These are phyloP conservation scores for Chlamydotis undulata DNA, from an alignment of 2,113 vertebrate genomes.

Conservation along the genomic window DNA sequence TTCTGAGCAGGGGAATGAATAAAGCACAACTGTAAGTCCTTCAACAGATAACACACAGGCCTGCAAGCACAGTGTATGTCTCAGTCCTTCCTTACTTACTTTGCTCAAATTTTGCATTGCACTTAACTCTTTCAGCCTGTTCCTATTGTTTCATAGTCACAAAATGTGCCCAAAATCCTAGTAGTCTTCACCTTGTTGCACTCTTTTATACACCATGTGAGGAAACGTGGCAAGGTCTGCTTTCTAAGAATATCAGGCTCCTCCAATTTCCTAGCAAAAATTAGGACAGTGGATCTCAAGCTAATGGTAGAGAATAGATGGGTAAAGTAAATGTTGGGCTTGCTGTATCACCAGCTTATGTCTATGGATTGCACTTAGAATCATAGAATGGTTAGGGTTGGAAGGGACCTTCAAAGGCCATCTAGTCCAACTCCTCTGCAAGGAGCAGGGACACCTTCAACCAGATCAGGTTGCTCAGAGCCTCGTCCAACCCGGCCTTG, in stretches of 20 bases:
- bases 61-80: not conserved
- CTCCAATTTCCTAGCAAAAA: not conserved
- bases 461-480: too few species aligned
- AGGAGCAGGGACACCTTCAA: too few species aligned
- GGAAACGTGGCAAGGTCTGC: not conserved
- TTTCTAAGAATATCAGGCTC: not conserved
- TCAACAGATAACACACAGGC: not conserved
- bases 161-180: not conserved
- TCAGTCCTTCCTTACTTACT: not conserved
- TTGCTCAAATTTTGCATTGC: not conserved
- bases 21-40: not conserved
- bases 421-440: too few species aligned
- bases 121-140: not conserved
- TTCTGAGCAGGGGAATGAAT: constrained; percentile 5
- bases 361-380: not conserved
- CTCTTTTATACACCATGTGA: not conserved
- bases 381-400: too few species aligned
- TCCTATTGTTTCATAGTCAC: not conserved
- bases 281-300: not conserved
- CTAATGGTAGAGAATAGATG: not conserved
- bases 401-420: too few species aligned
- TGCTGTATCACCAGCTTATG: not conserved
- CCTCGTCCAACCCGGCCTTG: too few species aligned
- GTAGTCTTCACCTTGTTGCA: not conserved
- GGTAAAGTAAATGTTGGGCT: not conserved